phyloP scores from a whole-genome alignment of 1,140 invertebrate species.

The Tenebrio molitor region DNA sequence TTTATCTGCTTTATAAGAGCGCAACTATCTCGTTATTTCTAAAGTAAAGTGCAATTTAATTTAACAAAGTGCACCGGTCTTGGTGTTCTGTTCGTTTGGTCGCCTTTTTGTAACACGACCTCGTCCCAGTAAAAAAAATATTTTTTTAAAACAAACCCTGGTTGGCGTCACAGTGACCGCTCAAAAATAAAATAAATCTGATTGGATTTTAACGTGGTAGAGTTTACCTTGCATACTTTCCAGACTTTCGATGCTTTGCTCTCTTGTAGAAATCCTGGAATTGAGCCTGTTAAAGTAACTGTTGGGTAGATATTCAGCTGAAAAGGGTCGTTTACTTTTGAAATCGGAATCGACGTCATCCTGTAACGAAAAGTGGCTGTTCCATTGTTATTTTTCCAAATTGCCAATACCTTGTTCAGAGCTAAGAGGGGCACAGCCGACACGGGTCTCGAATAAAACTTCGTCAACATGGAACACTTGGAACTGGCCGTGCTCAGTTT shows the following conservation, averaged over 20 bases:
- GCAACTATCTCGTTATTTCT: no score
- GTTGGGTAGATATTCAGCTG: constrained; percentile 54
- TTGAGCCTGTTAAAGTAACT: constrained; percentile 33
- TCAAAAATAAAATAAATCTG: no score
- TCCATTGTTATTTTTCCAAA: not conserved
- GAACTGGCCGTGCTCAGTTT: constrained; percentile 54
- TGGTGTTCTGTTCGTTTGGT: no score
- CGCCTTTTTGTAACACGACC: no score
- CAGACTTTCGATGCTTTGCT: constrained; percentile 43
- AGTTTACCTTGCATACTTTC: constrained; percentile 53
- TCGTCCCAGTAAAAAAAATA: no score
- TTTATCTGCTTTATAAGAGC: no score
- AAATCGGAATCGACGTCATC: constrained; percentile 39
- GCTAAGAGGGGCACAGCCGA: constrained; percentile 56
- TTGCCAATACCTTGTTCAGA: constrained; percentile 51
- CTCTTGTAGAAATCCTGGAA: constrained; percentile 49
- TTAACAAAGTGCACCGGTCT: no score
- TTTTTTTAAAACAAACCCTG: no score
- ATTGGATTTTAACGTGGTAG: not conserved
- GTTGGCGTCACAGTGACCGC: no score
- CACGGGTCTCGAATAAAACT: constrained; percentile 55
- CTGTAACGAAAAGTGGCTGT: constrained; percentile 35
- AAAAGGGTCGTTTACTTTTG: constrained; percentile 55
- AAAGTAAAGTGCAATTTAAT: no score
- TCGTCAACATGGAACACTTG: constrained; percentile 50